Base-by-base conservation (phyloP, 2,888 invertebrate species). In the Polyommatus icarus region DNA sequence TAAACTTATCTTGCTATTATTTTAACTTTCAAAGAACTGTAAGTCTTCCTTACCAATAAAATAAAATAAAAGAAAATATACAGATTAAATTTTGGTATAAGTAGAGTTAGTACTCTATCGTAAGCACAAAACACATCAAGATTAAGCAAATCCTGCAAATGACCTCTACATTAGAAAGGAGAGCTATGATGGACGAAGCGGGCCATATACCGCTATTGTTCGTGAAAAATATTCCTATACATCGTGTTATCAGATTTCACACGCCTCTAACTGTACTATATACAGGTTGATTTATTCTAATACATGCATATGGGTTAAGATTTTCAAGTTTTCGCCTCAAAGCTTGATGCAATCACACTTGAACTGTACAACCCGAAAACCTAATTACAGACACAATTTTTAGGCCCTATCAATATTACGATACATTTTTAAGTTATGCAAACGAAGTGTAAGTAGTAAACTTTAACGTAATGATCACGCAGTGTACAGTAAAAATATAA, bases 231-330 rank as follows among this genome's bases (percentile, higher is more conserved):
- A 91, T 91, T 86, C 90, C 88, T 91, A 89, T 91, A 91, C 91
- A 87, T 88, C 86, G 83, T 86, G 87, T 87, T 93, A 94, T 94
- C 93, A 86, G 93, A 94, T 94, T 92, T 94, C 93, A 89, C 93
- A 94, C 93, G 93, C 88, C 86, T 83, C 80, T 90, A 91, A 92
- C 92, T 88, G 91, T 91, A 85, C 83, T 81, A 79, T 84, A 82
- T 89, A 93, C 89, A 90, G 91, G 85, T 80, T 89, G 92, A 72
- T 73, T 57, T 72, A 77, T 77, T 57, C 24, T 77, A 75, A 57
- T 77, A 57, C 57, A 77, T 40, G 77, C 24, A 71, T 61, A 67
- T 76, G 40, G 61, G 46, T 67, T 67, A 24, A 72, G 73, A 77
- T 77, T 54, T 54, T 36, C 29, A 71, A 57, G 72, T 77, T 71